Evolutionary conservation across 1,140 invertebrate genomes (phyloP).

Genomic region (Microplitis demolitor): DNA sequence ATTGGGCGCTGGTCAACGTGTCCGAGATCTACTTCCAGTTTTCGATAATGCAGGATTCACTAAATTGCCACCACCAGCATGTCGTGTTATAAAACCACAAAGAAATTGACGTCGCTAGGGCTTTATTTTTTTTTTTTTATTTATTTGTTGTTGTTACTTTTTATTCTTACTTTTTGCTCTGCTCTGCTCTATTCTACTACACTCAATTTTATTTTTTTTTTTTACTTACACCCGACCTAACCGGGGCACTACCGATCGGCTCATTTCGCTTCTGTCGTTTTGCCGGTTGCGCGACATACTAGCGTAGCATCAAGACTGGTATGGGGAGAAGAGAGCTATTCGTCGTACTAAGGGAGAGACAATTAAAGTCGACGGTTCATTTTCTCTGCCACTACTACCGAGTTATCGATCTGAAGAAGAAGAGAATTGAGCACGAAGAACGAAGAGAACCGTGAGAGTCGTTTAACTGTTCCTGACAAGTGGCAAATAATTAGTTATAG

Average conservation of each 20-base stretch:
- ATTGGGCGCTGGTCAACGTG: conserved; percentile 64
- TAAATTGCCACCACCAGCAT: conserved; percentile 78
- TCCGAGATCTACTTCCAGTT: conserved; percentile 77
- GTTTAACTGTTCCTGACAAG: conserved; percentile 32
- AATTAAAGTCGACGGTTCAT: conserved; percentile 23
- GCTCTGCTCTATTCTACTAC: neutral
- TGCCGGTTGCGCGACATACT: neutral
- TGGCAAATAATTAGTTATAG: conserved; percentile 31
- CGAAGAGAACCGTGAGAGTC: neutral
- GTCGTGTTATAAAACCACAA: conserved; percentile 75
- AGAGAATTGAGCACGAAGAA: neutral
- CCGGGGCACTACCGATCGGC: too few species aligned
- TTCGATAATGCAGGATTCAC: conserved; percentile 81
- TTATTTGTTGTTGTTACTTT: neutral
- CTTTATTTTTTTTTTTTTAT: neutral
- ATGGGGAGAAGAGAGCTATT: neutral
- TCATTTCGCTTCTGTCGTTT: neutral
- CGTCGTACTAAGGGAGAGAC: neutral
- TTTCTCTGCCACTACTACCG: conserved; percentile 20
- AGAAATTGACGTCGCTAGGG: conserved; percentile 45
- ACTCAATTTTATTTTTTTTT: too few species aligned
- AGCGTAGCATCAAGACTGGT: too few species aligned
- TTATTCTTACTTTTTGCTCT: neutral
- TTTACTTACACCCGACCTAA: too few species aligned
- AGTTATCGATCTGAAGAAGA: conserved; percentile 19